Evolutionary conservation across 2,888 invertebrate species (phyloP).

Genomic region (Tetheella fluctuosa): DNA sequence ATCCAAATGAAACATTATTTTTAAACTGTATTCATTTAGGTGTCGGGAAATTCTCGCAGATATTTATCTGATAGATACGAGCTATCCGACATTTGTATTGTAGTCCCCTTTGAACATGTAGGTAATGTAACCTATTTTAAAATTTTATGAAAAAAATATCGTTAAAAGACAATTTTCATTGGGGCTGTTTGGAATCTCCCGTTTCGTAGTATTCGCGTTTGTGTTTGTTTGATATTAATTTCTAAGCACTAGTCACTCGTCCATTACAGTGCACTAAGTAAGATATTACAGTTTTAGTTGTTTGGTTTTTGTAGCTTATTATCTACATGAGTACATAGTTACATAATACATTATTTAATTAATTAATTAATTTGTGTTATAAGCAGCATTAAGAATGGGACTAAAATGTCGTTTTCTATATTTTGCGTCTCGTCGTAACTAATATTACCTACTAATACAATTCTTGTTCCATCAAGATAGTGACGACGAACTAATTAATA

Average conservation of each 20-base stretch:
- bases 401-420: neutral
- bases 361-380: neutral
- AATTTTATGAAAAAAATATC: neutral
- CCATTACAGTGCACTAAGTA: constrained; percentile 24
- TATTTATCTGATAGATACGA: neutral
- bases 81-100: neutral
- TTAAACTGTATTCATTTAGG: too few species aligned
- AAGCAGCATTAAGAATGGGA: neutral
- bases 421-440: neutral
- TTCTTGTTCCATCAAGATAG: too few species aligned
- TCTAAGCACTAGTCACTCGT: constrained; percentile 40
- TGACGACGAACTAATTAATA: too few species aligned
- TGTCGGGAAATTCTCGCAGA: neutral
- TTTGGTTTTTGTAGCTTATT: constrained; percentile 21
- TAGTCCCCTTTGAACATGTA: too few species aligned
- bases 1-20: too few species aligned
- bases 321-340: constrained; percentile 7
- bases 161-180: constrained; percentile 11
- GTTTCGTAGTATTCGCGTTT: constrained; percentile 31
- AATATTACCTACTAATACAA: neutral
- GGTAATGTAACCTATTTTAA: too few species aligned
- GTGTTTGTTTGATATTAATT: constrained; percentile 23
- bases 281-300: constrained; percentile 14
- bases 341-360: neutral
- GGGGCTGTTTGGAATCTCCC: constrained; percentile 24